Percentiles rank a stretch among this genome's conserved stretches.
Conservation (phyloP, 2,113 vertebrate species). For the Muntiacus muntjak region DNA sequence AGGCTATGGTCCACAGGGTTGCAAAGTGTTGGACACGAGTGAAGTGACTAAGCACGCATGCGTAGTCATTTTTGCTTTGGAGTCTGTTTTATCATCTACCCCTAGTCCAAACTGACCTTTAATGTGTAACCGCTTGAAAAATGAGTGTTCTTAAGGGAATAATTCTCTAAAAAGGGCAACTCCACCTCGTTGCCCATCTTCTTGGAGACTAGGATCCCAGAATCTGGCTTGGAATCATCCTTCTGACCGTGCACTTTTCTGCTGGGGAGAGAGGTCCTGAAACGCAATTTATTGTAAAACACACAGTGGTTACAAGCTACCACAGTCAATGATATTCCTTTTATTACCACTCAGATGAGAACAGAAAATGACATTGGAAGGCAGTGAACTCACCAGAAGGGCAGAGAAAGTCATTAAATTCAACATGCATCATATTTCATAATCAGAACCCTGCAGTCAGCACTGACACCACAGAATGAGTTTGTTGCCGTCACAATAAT, state of each 20-base stretch:
- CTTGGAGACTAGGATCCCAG: slow-evolving; percentile 47
- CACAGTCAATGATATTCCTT: slow-evolving; percentile 82
- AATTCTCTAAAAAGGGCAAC: slow-evolving; percentile 44
- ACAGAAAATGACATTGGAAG: slow-evolving; percentile 85
- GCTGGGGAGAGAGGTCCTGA: slow-evolving; percentile 79
- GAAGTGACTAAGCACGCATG: rapidly evolving
- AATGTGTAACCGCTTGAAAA: slow-evolving; percentile 61
- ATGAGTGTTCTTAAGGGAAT: slow-evolving; percentile 44
- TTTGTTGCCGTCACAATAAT: slow-evolving; percentile 83
- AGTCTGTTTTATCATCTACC: not conserved
- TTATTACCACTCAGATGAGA: slow-evolving; percentile 86
- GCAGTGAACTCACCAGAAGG: slow-evolving; percentile 84
- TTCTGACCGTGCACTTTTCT: slow-evolving; percentile 72
- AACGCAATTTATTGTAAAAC: slow-evolving; percentile 84
- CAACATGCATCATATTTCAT: slow-evolving; percentile 87
- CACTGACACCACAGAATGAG: slow-evolving; percentile 83
- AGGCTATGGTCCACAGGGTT: not conserved
- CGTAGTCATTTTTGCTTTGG: not conserved
- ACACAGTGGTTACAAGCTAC: slow-evolving; percentile 80
- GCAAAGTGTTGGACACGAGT: not conserved
- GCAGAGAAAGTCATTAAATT: slow-evolving; percentile 85
- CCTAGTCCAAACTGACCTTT: slow-evolving; percentile 55
- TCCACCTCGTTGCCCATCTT: slow-evolving; percentile 48
- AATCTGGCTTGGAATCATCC: slow-evolving; percentile 71
- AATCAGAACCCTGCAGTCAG: slow-evolving; percentile 83